Evolutionary conservation across 1,140 invertebrate species (phyloP).

Genomic region (Colletes latitarsis): DNA sequence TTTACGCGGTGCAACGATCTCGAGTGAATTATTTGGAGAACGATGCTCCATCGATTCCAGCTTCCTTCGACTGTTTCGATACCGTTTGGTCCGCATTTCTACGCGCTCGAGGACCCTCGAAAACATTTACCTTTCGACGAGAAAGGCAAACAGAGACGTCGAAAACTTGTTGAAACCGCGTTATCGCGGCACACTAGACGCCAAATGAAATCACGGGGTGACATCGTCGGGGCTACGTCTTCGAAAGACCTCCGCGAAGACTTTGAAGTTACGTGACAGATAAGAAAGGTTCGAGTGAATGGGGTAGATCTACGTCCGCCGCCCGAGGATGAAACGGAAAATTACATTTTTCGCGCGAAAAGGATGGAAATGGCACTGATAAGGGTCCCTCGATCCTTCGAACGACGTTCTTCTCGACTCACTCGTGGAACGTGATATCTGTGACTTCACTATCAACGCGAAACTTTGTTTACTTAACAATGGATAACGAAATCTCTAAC

Average conservation of each 20-base stretch:
- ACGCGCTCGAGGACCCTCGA: neutral
- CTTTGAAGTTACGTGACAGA: constrained; percentile 3
- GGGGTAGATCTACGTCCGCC: neutral
- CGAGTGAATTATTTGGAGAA: neutral
- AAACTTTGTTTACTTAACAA: neutral
- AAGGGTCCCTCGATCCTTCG: neutral
- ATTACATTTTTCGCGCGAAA: constrained; percentile 30
- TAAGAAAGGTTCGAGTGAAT: constrained; percentile 14
- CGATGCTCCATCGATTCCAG: neutral
- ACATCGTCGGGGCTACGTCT: neutral
- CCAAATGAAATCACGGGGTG: neutral
- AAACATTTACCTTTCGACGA: neutral
- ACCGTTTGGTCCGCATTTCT: neutral
- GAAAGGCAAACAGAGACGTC: neutral
- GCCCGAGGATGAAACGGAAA: constrained; percentile 15
- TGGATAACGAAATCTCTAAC: no score
- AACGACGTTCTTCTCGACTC: neutral
- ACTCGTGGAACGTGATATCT: no score
- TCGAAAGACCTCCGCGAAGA: neutral
- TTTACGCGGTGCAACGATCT: neutral
- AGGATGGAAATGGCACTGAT: constrained; percentile 10
- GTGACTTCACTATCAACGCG: neutral
- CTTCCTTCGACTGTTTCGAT: neutral
- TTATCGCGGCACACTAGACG: neutral
- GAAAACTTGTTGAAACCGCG: neutral